phyloP scores from a whole-genome alignment of 92 coral and sea anemone species.

The Porites cylindrica region DNA sequence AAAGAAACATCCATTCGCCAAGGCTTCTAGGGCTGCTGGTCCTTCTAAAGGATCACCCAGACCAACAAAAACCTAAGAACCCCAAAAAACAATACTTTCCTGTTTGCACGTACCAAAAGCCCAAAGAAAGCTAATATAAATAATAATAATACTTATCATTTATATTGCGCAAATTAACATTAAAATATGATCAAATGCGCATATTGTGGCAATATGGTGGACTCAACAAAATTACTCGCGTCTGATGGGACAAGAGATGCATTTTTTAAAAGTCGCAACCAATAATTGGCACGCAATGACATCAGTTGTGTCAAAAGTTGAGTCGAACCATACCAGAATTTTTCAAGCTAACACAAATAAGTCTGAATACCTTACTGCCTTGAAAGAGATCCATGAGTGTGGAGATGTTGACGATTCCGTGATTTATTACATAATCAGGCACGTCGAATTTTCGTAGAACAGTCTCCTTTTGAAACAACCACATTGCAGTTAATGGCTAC shows the following conservation, averaged over 20 bases:
- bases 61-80: slow-evolving; percentile 86
- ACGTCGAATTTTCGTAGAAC: slow-evolving; percentile 18
- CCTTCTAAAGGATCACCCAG: slow-evolving; percentile 98
- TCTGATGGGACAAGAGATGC: too few relatives aligned
- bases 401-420: slow-evolving; percentile 56
- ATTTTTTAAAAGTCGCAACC: too few relatives aligned
- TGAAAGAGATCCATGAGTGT: slow-evolving; percentile 42
- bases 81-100: background rate
- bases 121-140: background rate
- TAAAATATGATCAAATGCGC: too few relatives aligned
- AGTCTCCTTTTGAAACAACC: background rate
- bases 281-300: too few relatives aligned
- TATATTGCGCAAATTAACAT: too few relatives aligned
- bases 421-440: slow-evolving; percentile 67
- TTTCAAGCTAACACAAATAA: too few relatives aligned
- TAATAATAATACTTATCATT: too few relatives aligned
- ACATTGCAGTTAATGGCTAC: too few relatives aligned
- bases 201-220: too few relatives aligned
- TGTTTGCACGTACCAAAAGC: background rate
- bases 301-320: too few relatives aligned
- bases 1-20: slow-evolving; percentile 94
- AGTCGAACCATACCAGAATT: too few relatives aligned
- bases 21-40: slow-evolving; percentile 97
- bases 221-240: too few relatives aligned
- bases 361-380: slow-evolving; percentile 53